Base-by-base conservation (phyloP, 2,113 vertebrate species). In the Alexandromys fortis region DNA sequence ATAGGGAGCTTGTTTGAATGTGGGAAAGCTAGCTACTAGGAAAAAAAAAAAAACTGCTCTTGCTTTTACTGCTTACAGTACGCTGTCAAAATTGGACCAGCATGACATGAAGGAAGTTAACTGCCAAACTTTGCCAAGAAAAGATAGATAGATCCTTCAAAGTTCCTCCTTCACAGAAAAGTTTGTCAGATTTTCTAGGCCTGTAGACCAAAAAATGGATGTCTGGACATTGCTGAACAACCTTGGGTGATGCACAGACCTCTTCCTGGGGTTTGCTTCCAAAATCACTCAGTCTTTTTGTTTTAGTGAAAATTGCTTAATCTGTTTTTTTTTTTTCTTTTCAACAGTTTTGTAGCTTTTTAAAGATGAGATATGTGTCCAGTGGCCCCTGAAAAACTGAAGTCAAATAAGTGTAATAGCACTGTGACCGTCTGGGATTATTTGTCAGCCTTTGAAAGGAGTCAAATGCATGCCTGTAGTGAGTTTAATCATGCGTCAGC, bases 401-500 rank as follows among this genome's bases (percentile, higher is more conserved):
- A 58, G 55, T 58, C 19, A 58, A 21, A 58, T 58, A 21, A 21
- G 17, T 58, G 55, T 58, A 58, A 58, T 58, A 21, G 55, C 55
- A 58, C 55, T 58, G 55, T 21, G 17, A 58, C 58, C 6, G 7
- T 58, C 19, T 58, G 58, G 58, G 19, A 19, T 58, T 58, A 21
- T 7, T 21, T 58, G 4, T 58, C 6, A 58, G 19, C 19, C 58
- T 58, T 1, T 7, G 1, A 58, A 58, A 58, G 19, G 19, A 58
- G 19, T 21, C 58, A 58, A 58, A 21, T 21, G 58, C 5, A 5
- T 58, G 19, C 6, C 55, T 58, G 17, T 5, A 58, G 58, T 58
- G 58, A 21, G 58, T 58, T 58, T 58, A 58, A 58, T 58, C 19
- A 21, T 58, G 58, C 6, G 4, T 21, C 58, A 58, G 58, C 99